A percentile compares a stretch with the other conserved stretches of the same genome.
Conservation (phyloP, 2,888 invertebrate genomes). For the Loripinus fragilis region DNA sequence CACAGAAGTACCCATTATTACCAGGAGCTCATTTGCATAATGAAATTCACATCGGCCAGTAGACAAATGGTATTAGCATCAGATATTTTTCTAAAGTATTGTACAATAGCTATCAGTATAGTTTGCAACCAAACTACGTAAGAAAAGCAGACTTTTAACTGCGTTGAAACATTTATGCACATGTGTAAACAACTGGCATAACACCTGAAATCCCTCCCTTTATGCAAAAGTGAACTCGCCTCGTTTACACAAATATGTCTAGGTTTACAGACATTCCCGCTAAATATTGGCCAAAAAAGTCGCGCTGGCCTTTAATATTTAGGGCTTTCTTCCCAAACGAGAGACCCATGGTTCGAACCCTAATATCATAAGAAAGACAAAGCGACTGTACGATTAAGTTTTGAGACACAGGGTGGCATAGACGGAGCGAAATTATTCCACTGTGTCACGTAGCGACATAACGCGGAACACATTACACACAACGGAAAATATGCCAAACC, state of each 20-base stretch:
- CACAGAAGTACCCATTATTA: not conserved
- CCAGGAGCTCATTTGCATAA: constrained; percentile 1
- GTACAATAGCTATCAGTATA: too few species aligned
- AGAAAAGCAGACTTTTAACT: too few species aligned
- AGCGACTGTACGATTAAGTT: too few species aligned
- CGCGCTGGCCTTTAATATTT: too few species aligned
- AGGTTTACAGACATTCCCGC: constrained; percentile 43
- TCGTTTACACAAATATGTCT: constrained; percentile 43
- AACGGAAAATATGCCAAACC: not conserved
- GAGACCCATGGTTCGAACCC: too few species aligned
- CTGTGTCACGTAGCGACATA: not conserved
- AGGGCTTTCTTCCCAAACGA: too few species aligned
- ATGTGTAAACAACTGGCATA: constrained; percentile 3
- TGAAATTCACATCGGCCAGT: not conserved
- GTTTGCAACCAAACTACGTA: too few species aligned
- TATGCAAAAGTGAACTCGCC: constrained; percentile 35
- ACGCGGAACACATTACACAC: not conserved
- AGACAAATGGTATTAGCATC: too few species aligned
- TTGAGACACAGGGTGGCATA: too few species aligned
- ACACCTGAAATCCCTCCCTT: constrained; percentile 23
- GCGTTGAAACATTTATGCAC: not conserved
- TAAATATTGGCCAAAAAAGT: constrained; percentile 31
- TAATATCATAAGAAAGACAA: too few species aligned
- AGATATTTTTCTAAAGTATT: too few species aligned
- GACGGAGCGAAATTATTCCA: not conserved